Evolutionary conservation across 1,140 invertebrate genomes (phyloP), one percentile per base, ranked within the genome.

Genomic region (Drosophila novamexicana): DNA sequence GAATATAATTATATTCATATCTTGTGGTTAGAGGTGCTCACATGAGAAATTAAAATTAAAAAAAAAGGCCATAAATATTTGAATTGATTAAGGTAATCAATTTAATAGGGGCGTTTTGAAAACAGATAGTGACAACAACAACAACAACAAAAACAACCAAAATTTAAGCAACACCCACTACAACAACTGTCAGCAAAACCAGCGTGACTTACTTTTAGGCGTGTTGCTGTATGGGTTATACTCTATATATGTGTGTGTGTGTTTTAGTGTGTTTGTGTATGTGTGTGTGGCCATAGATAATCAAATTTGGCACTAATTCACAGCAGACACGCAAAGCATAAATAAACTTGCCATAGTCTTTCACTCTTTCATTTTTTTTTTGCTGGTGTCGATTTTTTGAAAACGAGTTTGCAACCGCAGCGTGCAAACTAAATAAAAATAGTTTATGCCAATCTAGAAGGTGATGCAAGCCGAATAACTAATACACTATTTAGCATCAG

Each of bases 261-360:
- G 37, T 37, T 18, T 18, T 18, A 18, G 22, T 64, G 44, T 52
- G 57, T 65, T 44, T 34, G 36, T 49, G 14, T 63, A 37, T 65
- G 47, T 79, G 37, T 86, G 79, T 83, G 58, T 68, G 75, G 69
- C 72, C 70, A 88, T 88, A 89, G 85, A 90, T 89, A 89, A 89
- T 89, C 84, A 89, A 89, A 89, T 89, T 89, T 90, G 81, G 84
- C 84, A 89, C 84, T 89, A 89, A 89, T 89, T 89, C 81, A 84
- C 84, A 81, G 75, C 85, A 89, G 81, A 89, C 84, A 89, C 84
- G 84, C 84, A 84, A 89, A 84, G 85, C 81, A 81, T 90, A 89
- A 89, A 89, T 90, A 89, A 89, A 84, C 85, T 90, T 81, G 80
- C 84, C 49, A 72, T 77, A 88, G 73, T 88, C 77, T 74, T 62